These are phyloP conservation scores for Drosophila rubida DNA, from an alignment of 2,888 invertebrate genomes.

Conservation along the genomic window DNA sequence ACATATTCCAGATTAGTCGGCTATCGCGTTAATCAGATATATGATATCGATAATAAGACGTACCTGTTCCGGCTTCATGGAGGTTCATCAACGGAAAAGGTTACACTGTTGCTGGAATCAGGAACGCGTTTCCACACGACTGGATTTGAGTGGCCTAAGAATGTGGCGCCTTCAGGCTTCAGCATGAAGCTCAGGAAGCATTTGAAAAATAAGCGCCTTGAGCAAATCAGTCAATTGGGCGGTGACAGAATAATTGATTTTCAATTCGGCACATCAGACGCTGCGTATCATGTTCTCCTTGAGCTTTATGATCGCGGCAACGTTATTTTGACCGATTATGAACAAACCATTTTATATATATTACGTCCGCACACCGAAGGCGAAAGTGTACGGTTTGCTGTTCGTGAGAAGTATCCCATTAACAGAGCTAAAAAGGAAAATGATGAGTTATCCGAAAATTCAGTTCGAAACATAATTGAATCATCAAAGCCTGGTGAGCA, in stretches of 20 bases:
- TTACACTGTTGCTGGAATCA: slow-evolving; percentile 95
- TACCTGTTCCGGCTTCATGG: slow-evolving; percentile 95
- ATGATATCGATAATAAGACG: slow-evolving; percentile 98
- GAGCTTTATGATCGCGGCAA: slow-evolving; percentile 99
- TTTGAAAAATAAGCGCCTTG: slow-evolving; percentile 96
- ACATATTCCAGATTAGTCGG: slow-evolving; percentile 89
- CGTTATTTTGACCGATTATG: slow-evolving; percentile 95
- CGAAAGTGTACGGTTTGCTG: slow-evolving; percentile 94
- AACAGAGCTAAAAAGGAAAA: slow-evolving; percentile 89
- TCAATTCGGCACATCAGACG: slow-evolving; percentile 97
- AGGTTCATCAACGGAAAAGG: slow-evolving; percentile 93
- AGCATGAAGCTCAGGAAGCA: slow-evolving; percentile 99
- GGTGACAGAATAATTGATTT: slow-evolving; percentile 97
- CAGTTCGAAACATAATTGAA: slow-evolving; percentile 87
- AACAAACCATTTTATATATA: slow-evolving; percentile 96
- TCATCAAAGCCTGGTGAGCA: slow-evolving; percentile 90
- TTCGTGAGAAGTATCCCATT: slow-evolving; percentile 95
- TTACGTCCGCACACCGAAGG: slow-evolving; percentile 96
- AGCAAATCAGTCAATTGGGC: slow-evolving; percentile 93
- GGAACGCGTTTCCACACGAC: slow-evolving; percentile 97
- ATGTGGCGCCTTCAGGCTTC: slow-evolving; percentile 96
- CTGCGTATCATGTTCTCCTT: slow-evolving; percentile 96
- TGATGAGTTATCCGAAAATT: slow-evolving; percentile 85
- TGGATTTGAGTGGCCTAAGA: slow-evolving; percentile 99
- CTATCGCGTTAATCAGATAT: slow-evolving; percentile 97